Conservation (phyloP, 2,797 vertebrate genomes). For the Hirundo rustica region DNA sequence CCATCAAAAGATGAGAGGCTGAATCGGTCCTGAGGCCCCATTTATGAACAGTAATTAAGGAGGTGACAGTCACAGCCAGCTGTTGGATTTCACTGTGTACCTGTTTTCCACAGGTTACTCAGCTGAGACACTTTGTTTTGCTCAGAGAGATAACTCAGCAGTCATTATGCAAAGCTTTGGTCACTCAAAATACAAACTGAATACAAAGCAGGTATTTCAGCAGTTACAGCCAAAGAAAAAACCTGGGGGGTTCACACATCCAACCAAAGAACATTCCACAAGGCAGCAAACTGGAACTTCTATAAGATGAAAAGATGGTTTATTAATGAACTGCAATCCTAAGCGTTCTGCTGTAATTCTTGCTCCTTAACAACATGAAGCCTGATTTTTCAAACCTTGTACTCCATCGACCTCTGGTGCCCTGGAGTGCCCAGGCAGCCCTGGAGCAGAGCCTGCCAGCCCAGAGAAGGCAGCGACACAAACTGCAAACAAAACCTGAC, state of each 20-base stretch:
- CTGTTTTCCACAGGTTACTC: not conserved
- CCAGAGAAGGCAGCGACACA: not conserved
- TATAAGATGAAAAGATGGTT: not conserved
- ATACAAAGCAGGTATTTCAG: not conserved
- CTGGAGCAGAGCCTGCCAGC: not conserved
- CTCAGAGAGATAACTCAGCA: not conserved
- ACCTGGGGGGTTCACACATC: not conserved
- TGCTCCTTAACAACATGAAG: not conserved
- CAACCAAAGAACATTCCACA: not conserved
- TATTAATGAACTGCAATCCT: not conserved
- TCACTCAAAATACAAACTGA: not conserved
- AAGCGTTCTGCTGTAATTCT: not conserved
- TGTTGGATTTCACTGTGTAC: not conserved
- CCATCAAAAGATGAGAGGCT: not conserved
- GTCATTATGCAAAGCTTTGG: not conserved
- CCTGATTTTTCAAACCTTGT: not conserved
- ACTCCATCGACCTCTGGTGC: rapidly evolving
- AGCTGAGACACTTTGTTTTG: not conserved
- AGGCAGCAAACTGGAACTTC: not conserved
- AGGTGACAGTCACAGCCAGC: not conserved
- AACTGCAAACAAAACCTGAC: conserved; percentile 13
- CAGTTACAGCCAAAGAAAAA: not conserved
- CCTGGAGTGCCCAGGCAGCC: not conserved
- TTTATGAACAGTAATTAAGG: not conserved
- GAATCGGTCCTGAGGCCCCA: not conserved